A percentile compares a stretch with the other conserved stretches of the same genome.
Conservation (phyloP, 2,888 invertebrate species). For the Scaptomyza cyrtandrae region DNA sequence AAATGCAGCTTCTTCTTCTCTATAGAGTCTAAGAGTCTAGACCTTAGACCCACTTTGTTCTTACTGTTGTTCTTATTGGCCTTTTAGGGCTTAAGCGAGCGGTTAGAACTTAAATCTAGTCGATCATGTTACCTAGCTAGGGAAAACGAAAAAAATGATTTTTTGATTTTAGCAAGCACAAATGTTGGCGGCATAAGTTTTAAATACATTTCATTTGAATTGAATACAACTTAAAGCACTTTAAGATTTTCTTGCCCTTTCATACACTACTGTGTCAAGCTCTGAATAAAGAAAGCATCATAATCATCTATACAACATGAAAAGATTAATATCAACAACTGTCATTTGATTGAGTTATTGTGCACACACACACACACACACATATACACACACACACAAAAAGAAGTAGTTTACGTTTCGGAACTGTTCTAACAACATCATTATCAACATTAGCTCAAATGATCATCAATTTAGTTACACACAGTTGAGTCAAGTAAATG, state of each 20-base stretch:
- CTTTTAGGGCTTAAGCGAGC: slow-evolving; percentile 30
- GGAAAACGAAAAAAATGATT: too few relatives aligned
- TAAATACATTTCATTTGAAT: background rate
- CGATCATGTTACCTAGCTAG: background rate
- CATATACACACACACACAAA: too few relatives aligned
- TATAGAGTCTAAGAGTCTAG: background rate
- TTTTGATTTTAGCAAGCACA: too few relatives aligned
- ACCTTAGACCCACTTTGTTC: slow-evolving; percentile 1
- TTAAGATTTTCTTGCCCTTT: background rate
- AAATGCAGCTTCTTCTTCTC: slow-evolving; percentile 3
- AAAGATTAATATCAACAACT: slow-evolving; percentile 4
- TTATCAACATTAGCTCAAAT: slow-evolving; percentile 16
- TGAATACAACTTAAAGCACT: background rate
- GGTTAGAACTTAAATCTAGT: slow-evolving; percentile 5
- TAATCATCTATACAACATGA: background rate
- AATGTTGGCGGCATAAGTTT: too few relatives aligned
- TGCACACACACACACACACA: slow-evolving; percentile 9
- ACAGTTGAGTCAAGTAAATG: slow-evolving; percentile 40
- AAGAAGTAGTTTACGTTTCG: slow-evolving; percentile 11
- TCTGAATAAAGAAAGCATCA: background rate
- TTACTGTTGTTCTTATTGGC: slow-evolving; percentile 3
- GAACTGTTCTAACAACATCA: slow-evolving; percentile 26
- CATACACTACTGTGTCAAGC: background rate
- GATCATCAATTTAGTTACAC: slow-evolving; percentile 52
- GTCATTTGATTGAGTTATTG: slow-evolving; percentile 39